These are phyloP conservation scores for Siderastrea siderea DNA, from an alignment of 92 coral and sea anemone species.

Conservation along the genomic window DNA sequence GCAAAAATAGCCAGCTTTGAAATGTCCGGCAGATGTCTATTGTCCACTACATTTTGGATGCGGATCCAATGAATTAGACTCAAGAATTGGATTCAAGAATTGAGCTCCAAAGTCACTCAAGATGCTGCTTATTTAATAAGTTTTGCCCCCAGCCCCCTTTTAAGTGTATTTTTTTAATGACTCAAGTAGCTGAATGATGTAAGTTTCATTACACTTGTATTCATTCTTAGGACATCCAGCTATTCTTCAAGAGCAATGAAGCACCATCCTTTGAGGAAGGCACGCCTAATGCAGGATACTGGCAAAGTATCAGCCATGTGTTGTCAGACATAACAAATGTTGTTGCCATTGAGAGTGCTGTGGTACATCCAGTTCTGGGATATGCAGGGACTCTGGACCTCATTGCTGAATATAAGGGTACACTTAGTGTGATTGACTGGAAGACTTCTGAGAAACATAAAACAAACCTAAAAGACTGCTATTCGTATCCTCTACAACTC, in stretches of 20 bases:
- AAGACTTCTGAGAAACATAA: slow-evolving; percentile 90
- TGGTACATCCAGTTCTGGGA: slow-evolving; percentile 81
- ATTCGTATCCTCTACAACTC: slow-evolving; percentile 91
- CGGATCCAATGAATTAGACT: too few relatives aligned
- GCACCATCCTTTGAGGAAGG: slow-evolving; percentile 17
- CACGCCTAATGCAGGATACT: slow-evolving; percentile 64
- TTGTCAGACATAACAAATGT: slow-evolving; percentile 77
- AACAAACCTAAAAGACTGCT: slow-evolving; percentile 81
- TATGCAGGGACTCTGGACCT: slow-evolving; percentile 96
- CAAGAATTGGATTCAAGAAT: too few relatives aligned
- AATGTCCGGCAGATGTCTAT: too few relatives aligned
- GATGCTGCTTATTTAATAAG: too few relatives aligned
- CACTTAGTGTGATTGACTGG: slow-evolving; percentile 91
- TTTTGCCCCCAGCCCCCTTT: too few relatives aligned
- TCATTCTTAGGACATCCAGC: slow-evolving; percentile 63
- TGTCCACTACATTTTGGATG: too few relatives aligned
- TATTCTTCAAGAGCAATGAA: slow-evolving; percentile 36
- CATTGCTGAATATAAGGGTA: slow-evolving; percentile 81
- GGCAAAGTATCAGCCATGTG: slow-evolving; percentile 81
- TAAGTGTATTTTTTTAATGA: too few relatives aligned
- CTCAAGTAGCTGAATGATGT: too few relatives aligned
- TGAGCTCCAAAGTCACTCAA: too few relatives aligned
- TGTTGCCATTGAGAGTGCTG: slow-evolving; percentile 92
- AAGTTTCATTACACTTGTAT: neutral
- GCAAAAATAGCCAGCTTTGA: too few relatives aligned